A percentile compares a stretch with the other conserved stretches of the same genome.
These are phyloP conservation scores for Dioctria linearis DNA, from an alignment of 2,888 invertebrate genomes.

Conservation along the genomic window DNA sequence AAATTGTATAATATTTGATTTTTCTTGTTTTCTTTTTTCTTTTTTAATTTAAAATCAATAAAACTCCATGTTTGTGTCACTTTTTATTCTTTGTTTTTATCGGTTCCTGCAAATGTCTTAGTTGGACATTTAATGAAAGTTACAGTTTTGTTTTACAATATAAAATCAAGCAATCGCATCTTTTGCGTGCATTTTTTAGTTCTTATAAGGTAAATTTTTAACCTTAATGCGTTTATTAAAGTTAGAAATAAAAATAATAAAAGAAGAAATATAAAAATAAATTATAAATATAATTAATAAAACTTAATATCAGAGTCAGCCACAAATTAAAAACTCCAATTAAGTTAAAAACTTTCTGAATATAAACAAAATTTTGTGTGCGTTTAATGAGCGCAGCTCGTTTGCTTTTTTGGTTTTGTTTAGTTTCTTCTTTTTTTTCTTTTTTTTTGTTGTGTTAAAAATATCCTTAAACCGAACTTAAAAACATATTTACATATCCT, in stretches of 20 bases:
- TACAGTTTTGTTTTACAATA: constrained; percentile 35
- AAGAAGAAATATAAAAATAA: constrained; percentile 16
- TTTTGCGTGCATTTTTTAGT: constrained; percentile 36
- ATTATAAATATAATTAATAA: constrained; percentile 11
- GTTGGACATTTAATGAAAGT: neutral
- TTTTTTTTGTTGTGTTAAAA: constrained; percentile 54
- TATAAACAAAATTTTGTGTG: constrained; percentile 57
- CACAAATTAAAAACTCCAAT: constrained; percentile 62
- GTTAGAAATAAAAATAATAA: constrained; percentile 16
- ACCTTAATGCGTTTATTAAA: constrained; percentile 41
- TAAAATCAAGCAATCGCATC: constrained; percentile 61
- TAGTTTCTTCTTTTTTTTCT: constrained; percentile 55
- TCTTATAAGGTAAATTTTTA: neutral
- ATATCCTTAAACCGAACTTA: constrained; percentile 53
- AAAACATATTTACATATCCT: constrained; percentile 34
- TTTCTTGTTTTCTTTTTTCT: no score
- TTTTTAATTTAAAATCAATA: no score
- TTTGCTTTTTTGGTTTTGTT: constrained; percentile 58
- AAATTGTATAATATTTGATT: no score
- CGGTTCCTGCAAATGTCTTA: neutral
- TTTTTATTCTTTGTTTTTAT: no score
- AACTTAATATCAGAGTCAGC: constrained; percentile 60
- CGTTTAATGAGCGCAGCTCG: constrained; percentile 64
- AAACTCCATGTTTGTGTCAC: no score
- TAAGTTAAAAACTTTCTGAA: constrained; percentile 19